phyloP scores from a whole-genome alignment of 2,113 vertebrate species.

The Sorex fumeus region DNA sequence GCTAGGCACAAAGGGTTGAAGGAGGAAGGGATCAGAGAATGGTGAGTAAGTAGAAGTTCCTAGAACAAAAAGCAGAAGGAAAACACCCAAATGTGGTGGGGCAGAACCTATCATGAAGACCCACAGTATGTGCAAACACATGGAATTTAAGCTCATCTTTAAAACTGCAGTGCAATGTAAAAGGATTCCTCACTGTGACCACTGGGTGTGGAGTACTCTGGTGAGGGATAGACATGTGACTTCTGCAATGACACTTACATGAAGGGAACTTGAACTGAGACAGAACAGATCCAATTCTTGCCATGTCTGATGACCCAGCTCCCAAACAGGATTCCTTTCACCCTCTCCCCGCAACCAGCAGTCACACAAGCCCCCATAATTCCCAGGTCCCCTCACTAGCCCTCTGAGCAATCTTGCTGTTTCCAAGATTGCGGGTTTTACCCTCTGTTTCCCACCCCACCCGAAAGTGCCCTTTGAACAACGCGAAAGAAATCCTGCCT shows the following conservation, averaged over 20 bases:
- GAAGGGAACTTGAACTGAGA: not conserved
- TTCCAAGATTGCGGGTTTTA: not conserved
- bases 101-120: not conserved
- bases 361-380: not conserved
- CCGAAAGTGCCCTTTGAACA: not conserved
- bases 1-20: not conserved
- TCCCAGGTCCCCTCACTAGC: too few relatives aligned
- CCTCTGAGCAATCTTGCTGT: not conserved
- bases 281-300: not conserved
- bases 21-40: not conserved
- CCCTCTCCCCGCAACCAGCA: not conserved
- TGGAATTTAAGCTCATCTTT: not conserved
- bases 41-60: not conserved
- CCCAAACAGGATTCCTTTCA: not conserved
- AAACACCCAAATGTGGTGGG: too few relatives aligned
- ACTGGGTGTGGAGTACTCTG: not conserved
- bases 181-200: not conserved
- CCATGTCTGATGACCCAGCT: not conserved
- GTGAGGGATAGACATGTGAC: not conserved
- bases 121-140: not conserved
- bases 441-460: not conserved
- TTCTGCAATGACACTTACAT: not conserved
- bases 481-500: not conserved
- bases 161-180: not conserved
- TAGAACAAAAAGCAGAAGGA: constrained; percentile 12